phyloP scores from a whole-genome alignment of 2,888 invertebrate genomes.

The Polymixis lichenea region DNA sequence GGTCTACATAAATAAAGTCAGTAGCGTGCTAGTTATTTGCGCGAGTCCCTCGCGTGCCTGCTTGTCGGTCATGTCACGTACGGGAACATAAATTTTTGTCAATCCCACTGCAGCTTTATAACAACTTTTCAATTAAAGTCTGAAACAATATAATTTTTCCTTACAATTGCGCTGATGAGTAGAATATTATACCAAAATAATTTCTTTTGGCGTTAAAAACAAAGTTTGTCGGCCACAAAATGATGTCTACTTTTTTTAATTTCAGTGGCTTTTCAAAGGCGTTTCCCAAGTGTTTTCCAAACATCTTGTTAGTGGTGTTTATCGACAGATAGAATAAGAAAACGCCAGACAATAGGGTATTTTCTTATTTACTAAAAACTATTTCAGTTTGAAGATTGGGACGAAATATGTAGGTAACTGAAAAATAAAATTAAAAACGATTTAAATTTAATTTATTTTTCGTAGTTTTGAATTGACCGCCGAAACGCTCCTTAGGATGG shows the following conservation, averaged over 20 bases:
- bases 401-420: no score
- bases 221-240: slow-evolving; percentile 2
- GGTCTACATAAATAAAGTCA: slow-evolving; percentile 58
- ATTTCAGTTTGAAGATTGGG: no score
- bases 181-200: not conserved
- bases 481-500: no score
- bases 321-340: not conserved
- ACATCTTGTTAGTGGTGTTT: not conserved
- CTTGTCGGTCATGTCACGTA: slow-evolving; percentile 63
- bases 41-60: slow-evolving; percentile 57
- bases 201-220: slow-evolving; percentile 13
- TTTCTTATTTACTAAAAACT: no score
- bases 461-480: no score
- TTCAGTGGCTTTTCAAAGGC: not conserved
- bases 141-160: slow-evolving; percentile 57
- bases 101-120: slow-evolving; percentile 65
- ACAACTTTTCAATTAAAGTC: slow-evolving; percentile 70
- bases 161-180: slow-evolving; percentile 46
- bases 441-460: no score
- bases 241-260: slow-evolving; percentile 2
- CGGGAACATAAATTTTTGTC: slow-evolving; percentile 69
- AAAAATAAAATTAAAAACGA: no score
- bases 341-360: not conserved
- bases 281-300: not conserved
- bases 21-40: slow-evolving; percentile 61